Evolutionary conservation across 92 coral and sea anemone species (phyloP).

Genomic region (Isaurus tuberculatus): DNA sequence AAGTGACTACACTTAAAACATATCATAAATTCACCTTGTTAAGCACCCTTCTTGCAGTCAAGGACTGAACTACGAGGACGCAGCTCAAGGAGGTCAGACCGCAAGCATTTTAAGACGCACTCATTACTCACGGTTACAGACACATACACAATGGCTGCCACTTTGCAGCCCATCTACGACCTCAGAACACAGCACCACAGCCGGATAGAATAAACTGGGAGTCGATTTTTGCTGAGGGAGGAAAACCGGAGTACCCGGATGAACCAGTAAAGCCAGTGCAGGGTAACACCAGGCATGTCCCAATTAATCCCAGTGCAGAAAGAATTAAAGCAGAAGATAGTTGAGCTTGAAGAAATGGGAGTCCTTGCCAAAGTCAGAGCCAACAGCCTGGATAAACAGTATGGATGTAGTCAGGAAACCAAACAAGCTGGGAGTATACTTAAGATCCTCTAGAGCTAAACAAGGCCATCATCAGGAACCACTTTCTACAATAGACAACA

Average conservation of each 20-base stretch:
- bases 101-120: too few relatives aligned
- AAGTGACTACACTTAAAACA: conserved; percentile 50
- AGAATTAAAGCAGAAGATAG: conserved; percentile 37
- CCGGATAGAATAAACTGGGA: too few relatives aligned
- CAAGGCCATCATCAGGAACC: conserved; percentile 40
- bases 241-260: too few relatives aligned
- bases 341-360: conserved; percentile 58
- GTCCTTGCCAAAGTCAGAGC: conserved; percentile 53
- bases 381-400: conserved; percentile 66
- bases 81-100: too few relatives aligned
- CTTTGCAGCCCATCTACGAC: too few relatives aligned
- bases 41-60: too few relatives aligned
- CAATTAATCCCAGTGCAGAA: conserved; percentile 40
- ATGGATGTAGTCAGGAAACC: conserved; percentile 57
- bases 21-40: conserved; percentile 51
- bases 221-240: too few relatives aligned
- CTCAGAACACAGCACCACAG: too few relatives aligned
- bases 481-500: conserved; percentile 53
- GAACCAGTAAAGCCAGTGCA: not conserved
- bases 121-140: too few relatives aligned
- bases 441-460: conserved; percentile 60
- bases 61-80: too few relatives aligned
- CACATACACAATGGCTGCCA: too few relatives aligned
- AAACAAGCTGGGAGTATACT: conserved; percentile 48
- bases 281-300: conserved; percentile 19